These are phyloP conservation scores for Eupithecia subumbrata DNA, from an alignment of 2,888 invertebrate genomes.

Conservation along the genomic window DNA sequence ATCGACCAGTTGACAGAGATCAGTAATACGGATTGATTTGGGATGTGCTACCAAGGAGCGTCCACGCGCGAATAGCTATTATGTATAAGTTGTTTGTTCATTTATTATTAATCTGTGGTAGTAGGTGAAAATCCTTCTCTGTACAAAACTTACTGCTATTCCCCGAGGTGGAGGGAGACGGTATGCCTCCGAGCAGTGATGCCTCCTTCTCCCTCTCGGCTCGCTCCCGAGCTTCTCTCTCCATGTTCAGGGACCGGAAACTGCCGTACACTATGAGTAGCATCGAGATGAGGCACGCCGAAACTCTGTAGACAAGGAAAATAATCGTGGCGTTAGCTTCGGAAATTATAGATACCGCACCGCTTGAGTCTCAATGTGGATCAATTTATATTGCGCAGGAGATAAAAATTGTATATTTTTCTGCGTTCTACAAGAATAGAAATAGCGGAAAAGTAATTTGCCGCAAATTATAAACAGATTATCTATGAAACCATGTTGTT, in stretches of 20 bases:
- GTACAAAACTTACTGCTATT: constrained; percentile 63
- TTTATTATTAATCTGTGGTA: too few relatives aligned
- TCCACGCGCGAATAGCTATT: too few relatives aligned
- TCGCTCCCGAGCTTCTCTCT: constrained; percentile 95
- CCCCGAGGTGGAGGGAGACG: constrained; percentile 66
- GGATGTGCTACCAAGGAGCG: too few relatives aligned
- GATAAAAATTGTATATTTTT: too few relatives aligned
- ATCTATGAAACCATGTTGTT: background rate
- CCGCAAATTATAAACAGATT: background rate
- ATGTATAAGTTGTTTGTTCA: too few relatives aligned
- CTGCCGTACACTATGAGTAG: constrained; percentile 98
- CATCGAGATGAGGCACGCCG: constrained; percentile 98
- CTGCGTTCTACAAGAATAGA: too few relatives aligned
- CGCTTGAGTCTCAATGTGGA: background rate
- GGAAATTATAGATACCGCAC: background rate
- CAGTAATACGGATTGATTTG: too few relatives aligned
- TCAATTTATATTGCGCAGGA: background rate
- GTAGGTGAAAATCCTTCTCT: too few relatives aligned
- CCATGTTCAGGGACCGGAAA: constrained; percentile 98
- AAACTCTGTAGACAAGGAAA: constrained; percentile 85
- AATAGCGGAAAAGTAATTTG: background rate
- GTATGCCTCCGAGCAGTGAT: constrained; percentile 82
- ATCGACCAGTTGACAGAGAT: too few relatives aligned
- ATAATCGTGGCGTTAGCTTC: background rate
- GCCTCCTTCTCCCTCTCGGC: constrained; percentile 90